Evolutionary conservation across 1,140 invertebrate genomes (phyloP).

Genomic region (Drosophila lini): DNA sequence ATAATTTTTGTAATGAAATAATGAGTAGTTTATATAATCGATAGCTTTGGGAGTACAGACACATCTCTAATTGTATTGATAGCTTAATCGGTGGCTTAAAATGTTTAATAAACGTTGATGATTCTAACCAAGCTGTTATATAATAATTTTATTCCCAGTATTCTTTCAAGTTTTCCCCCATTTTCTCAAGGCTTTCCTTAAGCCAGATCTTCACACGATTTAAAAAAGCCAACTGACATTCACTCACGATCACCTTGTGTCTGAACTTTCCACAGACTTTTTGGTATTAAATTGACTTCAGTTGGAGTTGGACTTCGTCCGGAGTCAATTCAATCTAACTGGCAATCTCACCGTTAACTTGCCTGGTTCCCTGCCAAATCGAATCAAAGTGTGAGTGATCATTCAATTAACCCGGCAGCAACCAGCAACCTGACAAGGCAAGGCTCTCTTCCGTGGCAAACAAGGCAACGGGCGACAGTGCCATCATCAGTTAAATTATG

Average conservation of each 20-base stretch:
- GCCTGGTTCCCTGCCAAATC: slow-evolving; percentile 65
- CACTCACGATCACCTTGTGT: slow-evolving; percentile 42
- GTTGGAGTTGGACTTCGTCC: background rate
- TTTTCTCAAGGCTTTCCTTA: background rate
- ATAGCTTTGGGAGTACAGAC: background rate
- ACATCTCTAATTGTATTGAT: background rate
- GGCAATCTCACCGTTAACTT: slow-evolving; percentile 56
- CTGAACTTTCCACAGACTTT: slow-evolving; percentile 36
- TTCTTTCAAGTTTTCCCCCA: background rate
- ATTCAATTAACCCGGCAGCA: slow-evolving; percentile 72
- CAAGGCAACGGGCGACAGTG: slow-evolving; percentile 44
- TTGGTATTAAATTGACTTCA: slow-evolving; percentile 3
- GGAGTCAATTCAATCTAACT: slow-evolving; percentile 46
- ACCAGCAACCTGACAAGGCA: slow-evolving; percentile 23
- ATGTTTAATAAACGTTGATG: background rate
- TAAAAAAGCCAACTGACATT: slow-evolving; percentile 31
- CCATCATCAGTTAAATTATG: slow-evolving; percentile 82
- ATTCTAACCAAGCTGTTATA: background rate
- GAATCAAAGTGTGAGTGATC: slow-evolving; percentile 82
- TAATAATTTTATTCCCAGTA: background rate
- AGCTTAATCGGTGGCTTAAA: background rate
- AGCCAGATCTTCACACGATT: slow-evolving; percentile 13
- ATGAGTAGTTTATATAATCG: background rate
- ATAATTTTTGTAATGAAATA: background rate
- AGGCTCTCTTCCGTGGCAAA: slow-evolving; percentile 5